These are phyloP conservation scores for Leuciscus idus DNA, from an alignment of 2,113 vertebrate species.

Conservation along the genomic window DNA sequence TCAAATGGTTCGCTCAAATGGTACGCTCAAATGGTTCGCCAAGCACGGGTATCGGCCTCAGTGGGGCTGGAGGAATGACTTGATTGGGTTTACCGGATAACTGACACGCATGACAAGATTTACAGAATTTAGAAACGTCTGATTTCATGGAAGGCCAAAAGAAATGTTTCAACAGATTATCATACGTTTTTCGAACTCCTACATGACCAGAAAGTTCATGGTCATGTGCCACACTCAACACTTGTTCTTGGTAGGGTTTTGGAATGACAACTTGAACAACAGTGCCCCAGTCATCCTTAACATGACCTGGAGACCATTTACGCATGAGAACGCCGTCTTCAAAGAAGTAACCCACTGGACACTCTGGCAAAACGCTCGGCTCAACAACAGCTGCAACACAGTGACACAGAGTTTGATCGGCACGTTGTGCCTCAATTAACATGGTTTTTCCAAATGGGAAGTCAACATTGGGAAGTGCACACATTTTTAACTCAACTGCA, in stretches of 20 bases:
- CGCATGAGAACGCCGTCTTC: too few relatives aligned
- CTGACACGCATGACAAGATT: slow-evolving; percentile 17
- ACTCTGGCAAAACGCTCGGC: too few relatives aligned
- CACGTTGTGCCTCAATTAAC: too few relatives aligned
- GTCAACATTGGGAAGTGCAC: background rate
- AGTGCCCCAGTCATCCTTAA: background rate
- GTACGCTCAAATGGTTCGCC: background rate
- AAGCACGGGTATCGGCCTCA: too few relatives aligned
- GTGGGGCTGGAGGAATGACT: background rate
- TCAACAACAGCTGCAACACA: too few relatives aligned
- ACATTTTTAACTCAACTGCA: background rate
- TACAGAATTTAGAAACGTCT: too few relatives aligned
- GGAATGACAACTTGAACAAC: slow-evolving; percentile 22
- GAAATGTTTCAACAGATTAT: slow-evolving; percentile 4
- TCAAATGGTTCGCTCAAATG: too few relatives aligned
- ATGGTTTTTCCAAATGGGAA: too few relatives aligned
- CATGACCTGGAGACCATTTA: too few relatives aligned
- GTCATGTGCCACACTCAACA: slow-evolving; percentile 34
- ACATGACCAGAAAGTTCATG: slow-evolving; percentile 31
- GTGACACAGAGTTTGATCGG: background rate
- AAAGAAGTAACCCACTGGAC: too few relatives aligned
- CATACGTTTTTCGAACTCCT: background rate
- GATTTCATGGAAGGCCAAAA: slow-evolving; percentile 4
- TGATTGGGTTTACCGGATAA: slow-evolving; percentile 30
- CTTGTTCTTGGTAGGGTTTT: background rate